Base-by-base conservation (phyloP, 2,113 vertebrate genomes). In the Crypturellus undulatus region DNA sequence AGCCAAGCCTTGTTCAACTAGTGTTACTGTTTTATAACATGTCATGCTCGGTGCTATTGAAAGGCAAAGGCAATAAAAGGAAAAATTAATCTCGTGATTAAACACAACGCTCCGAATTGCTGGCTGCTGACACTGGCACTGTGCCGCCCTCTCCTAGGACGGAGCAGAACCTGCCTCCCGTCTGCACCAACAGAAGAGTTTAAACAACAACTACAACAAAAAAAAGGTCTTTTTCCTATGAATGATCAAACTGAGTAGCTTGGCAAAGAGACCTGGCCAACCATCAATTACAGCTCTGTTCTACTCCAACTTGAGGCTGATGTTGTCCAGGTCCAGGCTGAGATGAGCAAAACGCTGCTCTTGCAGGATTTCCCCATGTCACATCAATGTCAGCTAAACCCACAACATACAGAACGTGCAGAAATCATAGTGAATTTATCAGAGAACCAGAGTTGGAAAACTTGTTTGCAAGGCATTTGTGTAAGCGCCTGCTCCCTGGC, bases 11-110 rank as follows among this genome's bases (percentile, higher is more conserved):
- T 95, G 90, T 93, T 94, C 87, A 96, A 94, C 81, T 71, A 64
- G 79, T 60, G 84, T 69, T 92, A 78, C 86, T 92, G 94, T 93
- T 97, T 93, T 73, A 89, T 80, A 97, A 93, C 94, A 93, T 91
- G 92, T 93, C 94, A 96, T 68, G 91, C 95, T 94, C 93, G 76
- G 88, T 85, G 70, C 83, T 84, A 92, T 0, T 89, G 82, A 96
- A 94, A 95, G 77, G 65, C 88, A 95, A 95, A 96, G 84, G 79
- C 92, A 96, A 80, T 82, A 95, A 94, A 94, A 90, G 83, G 86
- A 93, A 96, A 94, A 97, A 95, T 84, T 94, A 95, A 97, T 95
- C 93, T 84, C 85, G 90, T 80, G 91, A 97, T 96, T 94, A 94
- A 94, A 84, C 65, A 71, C 83, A 92, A 77, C 83, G 49, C 84